A percentile compares a stretch with the other conserved stretches of the same genome.
These are phyloP conservation scores for Venusia cambrica DNA, from an alignment of 2,888 invertebrate species.

Conservation along the genomic window DNA sequence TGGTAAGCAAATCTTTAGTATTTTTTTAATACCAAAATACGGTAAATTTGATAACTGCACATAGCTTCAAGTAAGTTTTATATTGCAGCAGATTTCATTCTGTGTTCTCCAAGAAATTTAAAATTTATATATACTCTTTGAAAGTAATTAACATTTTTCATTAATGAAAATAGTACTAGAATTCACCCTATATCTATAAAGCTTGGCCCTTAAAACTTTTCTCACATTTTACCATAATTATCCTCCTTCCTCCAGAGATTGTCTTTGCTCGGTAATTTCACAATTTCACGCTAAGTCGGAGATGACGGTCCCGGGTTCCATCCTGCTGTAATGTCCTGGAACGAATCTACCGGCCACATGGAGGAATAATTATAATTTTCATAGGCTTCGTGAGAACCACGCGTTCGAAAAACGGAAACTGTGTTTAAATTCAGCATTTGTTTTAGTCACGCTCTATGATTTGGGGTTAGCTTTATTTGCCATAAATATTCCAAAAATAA, in stretches of 20 bases:
- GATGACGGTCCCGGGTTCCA: conserved; percentile 64
- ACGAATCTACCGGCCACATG: conserved; percentile 68
- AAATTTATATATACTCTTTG: no score
- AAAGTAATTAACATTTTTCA: no score
- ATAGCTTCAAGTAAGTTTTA: no score
- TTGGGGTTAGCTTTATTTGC: conserved; percentile 9
- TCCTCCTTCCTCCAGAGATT: conserved; percentile 34
- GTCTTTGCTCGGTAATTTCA: conserved; percentile 61
- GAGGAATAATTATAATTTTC: conserved; percentile 72
- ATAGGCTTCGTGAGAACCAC: conserved; percentile 57
- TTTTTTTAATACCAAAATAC: no score
- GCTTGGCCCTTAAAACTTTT: conserved; percentile 14
- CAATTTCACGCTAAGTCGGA: conserved; percentile 75
- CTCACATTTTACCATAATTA: conserved; percentile 19
- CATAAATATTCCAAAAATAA: conserved; percentile 7
- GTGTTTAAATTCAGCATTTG: conserved; percentile 16
- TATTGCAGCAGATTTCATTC: no score
- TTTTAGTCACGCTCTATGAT: conserved; percentile 16
- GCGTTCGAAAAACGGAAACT: conserved; percentile 47
- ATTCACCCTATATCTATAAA: no score
- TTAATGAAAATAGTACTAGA: no score
- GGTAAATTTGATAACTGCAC: no score
- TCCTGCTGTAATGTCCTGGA: conserved; percentile 64
- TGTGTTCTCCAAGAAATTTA: no score
- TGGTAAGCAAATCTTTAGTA: no score